These are phyloP conservation scores for Pararge aegeria DNA, from an alignment of 1,140 invertebrate species.

Conservation along the genomic window DNA sequence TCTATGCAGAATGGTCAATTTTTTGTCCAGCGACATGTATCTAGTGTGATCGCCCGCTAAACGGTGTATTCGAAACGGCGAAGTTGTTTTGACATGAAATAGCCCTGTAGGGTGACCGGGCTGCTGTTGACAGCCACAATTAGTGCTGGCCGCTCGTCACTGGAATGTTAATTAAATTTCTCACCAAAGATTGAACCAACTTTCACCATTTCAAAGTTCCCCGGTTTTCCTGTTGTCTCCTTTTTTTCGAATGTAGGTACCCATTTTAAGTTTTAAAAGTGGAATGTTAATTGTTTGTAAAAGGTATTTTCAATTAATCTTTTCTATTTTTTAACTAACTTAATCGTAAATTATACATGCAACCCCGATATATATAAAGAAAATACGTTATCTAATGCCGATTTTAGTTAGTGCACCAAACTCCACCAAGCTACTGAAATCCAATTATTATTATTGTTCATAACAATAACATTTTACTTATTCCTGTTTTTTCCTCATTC, in stretches of 20 bases:
- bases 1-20: too few species aligned
- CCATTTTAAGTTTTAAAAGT: slow-evolving; percentile 11
- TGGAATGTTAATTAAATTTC: slow-evolving; percentile 65
- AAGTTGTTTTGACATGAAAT: slow-evolving; percentile 25
- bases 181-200: slow-evolving; percentile 44
- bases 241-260: slow-evolving; percentile 33
- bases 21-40: too few species aligned
- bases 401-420: too few species aligned
- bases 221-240: slow-evolving; percentile 8
- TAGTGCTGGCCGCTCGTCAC: slow-evolving; percentile 38
- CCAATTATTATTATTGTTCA: neutral
- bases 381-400: too few species aligned
- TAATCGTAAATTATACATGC: too few species aligned
- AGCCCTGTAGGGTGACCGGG: slow-evolving; percentile 40
- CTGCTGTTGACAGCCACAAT: slow-evolving; percentile 57
- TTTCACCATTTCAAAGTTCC: slow-evolving; percentile 42
- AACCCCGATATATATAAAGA: too few species aligned
- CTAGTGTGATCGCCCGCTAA: too few species aligned
- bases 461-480: neutral
- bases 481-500: slow-evolving; percentile 16
- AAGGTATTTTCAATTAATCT: neutral
- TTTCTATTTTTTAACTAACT: neutral
- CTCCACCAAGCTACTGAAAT: too few species aligned
- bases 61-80: neutral
- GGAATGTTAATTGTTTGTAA: slow-evolving; percentile 22